Evolutionary conservation across 2,888 invertebrate genomes (phyloP).

Genomic region (Endotricha flammealis): DNA sequence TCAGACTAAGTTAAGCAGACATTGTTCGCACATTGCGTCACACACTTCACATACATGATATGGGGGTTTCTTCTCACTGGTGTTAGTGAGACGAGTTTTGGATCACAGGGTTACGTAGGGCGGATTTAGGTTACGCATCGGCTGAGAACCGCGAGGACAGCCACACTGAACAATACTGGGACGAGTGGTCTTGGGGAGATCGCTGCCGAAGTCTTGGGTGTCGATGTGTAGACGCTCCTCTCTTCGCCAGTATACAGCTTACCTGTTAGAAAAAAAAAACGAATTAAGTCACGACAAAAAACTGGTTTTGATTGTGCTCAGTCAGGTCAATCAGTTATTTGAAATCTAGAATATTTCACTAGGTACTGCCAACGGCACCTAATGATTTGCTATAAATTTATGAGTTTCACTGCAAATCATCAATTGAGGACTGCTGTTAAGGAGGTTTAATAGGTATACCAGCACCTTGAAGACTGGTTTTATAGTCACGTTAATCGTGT

Average conservation of each 20-base stretch:
- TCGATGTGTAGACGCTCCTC: constrained; percentile 38
- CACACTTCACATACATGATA: constrained; percentile 22
- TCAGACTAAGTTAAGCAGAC: constrained; percentile 20
- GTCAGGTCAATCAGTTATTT: too few species aligned
- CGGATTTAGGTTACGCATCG: constrained; percentile 36
- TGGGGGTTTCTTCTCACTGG: constrained; percentile 24
- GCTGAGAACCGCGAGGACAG: constrained; percentile 27
- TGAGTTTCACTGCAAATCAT: too few species aligned
- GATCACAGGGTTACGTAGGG: constrained; percentile 18
- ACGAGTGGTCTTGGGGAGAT: constrained; percentile 26
- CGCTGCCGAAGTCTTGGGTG: constrained; percentile 43
- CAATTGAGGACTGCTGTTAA: too few species aligned
- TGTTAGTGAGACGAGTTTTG: constrained; percentile 21
- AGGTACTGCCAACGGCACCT: too few species aligned
- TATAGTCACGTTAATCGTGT: too few species aligned
- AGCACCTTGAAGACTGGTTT: too few species aligned
- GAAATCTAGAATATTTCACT: too few species aligned
- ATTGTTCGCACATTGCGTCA: constrained; percentile 10
- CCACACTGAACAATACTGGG: constrained; percentile 27
- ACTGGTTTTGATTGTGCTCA: too few species aligned
- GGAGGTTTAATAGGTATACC: too few species aligned
- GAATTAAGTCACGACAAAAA: too few species aligned
- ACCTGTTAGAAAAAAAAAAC: constrained; percentile 25
- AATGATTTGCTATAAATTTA: too few species aligned
- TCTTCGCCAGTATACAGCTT: constrained; percentile 34